Conservation (phyloP, 2,797 vertebrate genomes). For the Monodelphis domestica region DNA sequence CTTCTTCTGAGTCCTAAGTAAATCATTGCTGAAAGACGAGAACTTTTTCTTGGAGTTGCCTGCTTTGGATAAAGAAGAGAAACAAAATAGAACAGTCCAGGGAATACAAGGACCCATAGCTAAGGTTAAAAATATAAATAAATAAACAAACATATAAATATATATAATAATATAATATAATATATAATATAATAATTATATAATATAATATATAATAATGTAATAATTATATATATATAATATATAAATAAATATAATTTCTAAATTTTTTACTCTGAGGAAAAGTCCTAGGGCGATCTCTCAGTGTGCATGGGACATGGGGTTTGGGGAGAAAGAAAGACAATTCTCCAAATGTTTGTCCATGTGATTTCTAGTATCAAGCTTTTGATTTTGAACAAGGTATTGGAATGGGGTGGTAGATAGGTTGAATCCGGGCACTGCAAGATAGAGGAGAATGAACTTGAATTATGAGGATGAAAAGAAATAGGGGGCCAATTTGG, state of each 20-base stretch:
- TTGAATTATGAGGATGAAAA: not conserved
- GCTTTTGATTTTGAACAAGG: not conserved
- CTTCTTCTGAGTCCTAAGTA: constrained; percentile 10
- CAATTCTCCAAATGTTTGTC: not conserved
- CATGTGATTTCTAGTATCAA: not conserved
- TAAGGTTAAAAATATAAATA: too few species aligned
- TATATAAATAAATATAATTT: too few species aligned
- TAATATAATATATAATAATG: too few species aligned
- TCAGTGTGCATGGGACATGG: not conserved
- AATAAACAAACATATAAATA: fast-evolving
- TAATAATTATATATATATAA: too few species aligned
- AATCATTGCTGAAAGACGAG: constrained; percentile 21
- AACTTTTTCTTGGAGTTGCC: constrained; percentile 29
- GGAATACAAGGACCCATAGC: not conserved
- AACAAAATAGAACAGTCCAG: not conserved
- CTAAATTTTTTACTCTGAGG: not conserved
- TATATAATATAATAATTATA: too few species aligned
- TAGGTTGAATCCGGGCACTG: not conserved
- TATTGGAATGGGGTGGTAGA: not conserved
- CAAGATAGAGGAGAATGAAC: not conserved
- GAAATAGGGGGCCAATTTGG: not conserved
- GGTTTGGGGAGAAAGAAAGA: not conserved
- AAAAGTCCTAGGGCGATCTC: not conserved
- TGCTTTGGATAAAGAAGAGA: constrained; percentile 27
- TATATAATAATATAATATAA: too few species aligned